Evolutionary conservation across 2,888 invertebrate species (phyloP), one percentile per base, ranked within the genome.

Genomic region (Lasius platythorax): DNA sequence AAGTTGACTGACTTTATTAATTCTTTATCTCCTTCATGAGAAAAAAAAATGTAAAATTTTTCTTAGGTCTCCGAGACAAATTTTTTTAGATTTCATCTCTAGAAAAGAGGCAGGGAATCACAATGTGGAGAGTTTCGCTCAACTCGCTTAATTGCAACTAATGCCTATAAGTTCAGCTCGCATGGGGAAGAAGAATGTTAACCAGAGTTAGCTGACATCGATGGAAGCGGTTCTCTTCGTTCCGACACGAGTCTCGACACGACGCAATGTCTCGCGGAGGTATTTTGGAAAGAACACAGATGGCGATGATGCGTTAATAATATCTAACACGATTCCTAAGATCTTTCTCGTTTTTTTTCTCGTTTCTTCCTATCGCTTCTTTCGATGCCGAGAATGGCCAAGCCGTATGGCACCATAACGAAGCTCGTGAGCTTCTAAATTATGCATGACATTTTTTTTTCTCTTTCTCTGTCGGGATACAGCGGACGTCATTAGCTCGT

Each of bases 261-360:
- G 43, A 56, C 68, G 63, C 73, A 66, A 58, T 43, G 53, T 64
- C 50, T 85, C 76, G 70, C 72, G 68, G 30, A 84, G 64, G 67
- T 86, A 87, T 70, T 70, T 83, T 78, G 76, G 58, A 87, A 82
- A 90, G 90, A 90, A 90, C 90, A 90, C 90, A 90, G 83, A 56
- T 56, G 89, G 90, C 88, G 72, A 88, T 84, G 68, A 87, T 84
- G 83, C 53, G 75, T 87, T 83, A 87, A 82, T 83, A 85, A 84
- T 85, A 83, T 67, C 64, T 83, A 67, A 78, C 6, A 83, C 78
- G 58, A 30, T 82, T 82, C 15, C 72, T 79, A 76, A 33, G 18
- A 50, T 58, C 43, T 23, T 73, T 79, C 2, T 28, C 23, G 63
- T 15, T 66, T 84, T 53, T 50, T 3, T n/a, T 33, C 23, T 61